Percentiles rank a stretch among this genome's conserved stretches.
phyloP scores from a whole-genome alignment of 2,888 invertebrate genomes.

The Cryptophagus acutangulus region DNA sequence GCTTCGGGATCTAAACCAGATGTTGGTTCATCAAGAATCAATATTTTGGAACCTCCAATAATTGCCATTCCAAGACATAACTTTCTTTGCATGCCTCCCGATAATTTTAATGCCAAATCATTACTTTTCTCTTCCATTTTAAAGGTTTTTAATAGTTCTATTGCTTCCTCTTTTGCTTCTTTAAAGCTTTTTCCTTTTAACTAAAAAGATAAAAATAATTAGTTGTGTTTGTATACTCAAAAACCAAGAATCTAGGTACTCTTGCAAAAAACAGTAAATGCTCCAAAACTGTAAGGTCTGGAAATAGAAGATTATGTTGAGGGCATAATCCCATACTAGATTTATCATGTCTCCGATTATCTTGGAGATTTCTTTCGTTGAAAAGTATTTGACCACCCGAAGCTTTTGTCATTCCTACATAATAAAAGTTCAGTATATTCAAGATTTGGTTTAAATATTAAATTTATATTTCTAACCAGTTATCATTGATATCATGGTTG shows the following conservation, averaged over 20 bases:
- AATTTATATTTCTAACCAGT: conserved; percentile 51
- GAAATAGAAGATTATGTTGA: conserved; percentile 81
- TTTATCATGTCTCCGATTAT: conserved; percentile 62
- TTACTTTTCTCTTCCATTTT: conserved; percentile 58
- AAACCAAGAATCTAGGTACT: too few species aligned
- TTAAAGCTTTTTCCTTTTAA: conserved; percentile 55
- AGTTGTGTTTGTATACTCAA: too few species aligned
- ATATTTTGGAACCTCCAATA: conserved; percentile 65
- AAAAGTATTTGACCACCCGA: conserved; percentile 67
- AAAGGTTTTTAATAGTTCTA: conserved; percentile 56
- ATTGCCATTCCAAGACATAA: conserved; percentile 82
- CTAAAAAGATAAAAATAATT: conserved; percentile 43
- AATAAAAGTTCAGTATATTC: neutral
- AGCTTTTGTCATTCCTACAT: conserved; percentile 65
- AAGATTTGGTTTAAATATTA: conserved; percentile 10
- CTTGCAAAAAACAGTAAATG: conserved; percentile 79
- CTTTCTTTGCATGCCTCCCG: conserved; percentile 92
- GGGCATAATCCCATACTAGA: conserved; percentile 83
- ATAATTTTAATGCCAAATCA: conserved; percentile 59
- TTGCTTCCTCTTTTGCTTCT: conserved; percentile 52
- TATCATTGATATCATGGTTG: conserved; percentile 66
- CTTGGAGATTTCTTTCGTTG: conserved; percentile 65
- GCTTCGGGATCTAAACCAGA: conserved; percentile 90
- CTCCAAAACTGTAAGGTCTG: conserved; percentile 76
- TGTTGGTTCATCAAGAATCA: conserved; percentile 80